phyloP scores from a whole-genome alignment of 35 echinoderm and acorn worm species.

The Amphiura filiformis region DNA sequence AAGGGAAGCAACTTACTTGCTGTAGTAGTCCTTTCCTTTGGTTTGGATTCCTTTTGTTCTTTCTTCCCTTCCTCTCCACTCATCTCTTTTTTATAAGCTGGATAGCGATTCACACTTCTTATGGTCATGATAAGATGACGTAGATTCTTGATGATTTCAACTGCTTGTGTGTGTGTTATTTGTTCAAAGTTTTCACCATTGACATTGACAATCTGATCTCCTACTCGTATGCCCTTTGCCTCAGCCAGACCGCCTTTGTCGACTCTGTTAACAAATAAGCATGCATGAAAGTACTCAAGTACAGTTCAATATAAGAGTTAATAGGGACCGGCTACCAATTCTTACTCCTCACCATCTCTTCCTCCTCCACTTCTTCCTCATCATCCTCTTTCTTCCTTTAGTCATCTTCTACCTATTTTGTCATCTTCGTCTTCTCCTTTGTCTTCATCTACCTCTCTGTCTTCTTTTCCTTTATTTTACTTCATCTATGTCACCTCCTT shows the following conservation, averaged over 20 bases:
- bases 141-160: slow-evolving; percentile 78
- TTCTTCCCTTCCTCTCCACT: slow-evolving; percentile 25
- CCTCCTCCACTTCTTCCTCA: no score
- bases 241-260: slow-evolving; percentile 82
- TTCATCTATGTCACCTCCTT: no score
- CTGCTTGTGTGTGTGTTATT: slow-evolving; percentile 66
- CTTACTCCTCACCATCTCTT: no score
- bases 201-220: slow-evolving; percentile 86
- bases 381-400: no score
- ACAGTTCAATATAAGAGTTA: no score
- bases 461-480: no score
- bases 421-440: no score
- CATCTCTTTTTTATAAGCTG: slow-evolving; percentile 65
- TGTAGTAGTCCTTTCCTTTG: slow-evolving; percentile 8
- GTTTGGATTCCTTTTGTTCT: neutral
- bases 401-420: no score
- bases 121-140: slow-evolving; percentile 85
- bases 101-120: slow-evolving; percentile 70
- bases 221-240: slow-evolving; percentile 66
- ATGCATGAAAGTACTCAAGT: no score
- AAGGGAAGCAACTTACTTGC: neutral
- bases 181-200: slow-evolving; percentile 85
- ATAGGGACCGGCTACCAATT: no score
- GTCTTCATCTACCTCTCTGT: no score
- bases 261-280: no score